Percentiles rank a stretch among this genome's conserved stretches.
These are phyloP conservation scores for Neomonachus schauinslandi DNA, from an alignment of 2,113 vertebrate species.

Conservation along the genomic window DNA sequence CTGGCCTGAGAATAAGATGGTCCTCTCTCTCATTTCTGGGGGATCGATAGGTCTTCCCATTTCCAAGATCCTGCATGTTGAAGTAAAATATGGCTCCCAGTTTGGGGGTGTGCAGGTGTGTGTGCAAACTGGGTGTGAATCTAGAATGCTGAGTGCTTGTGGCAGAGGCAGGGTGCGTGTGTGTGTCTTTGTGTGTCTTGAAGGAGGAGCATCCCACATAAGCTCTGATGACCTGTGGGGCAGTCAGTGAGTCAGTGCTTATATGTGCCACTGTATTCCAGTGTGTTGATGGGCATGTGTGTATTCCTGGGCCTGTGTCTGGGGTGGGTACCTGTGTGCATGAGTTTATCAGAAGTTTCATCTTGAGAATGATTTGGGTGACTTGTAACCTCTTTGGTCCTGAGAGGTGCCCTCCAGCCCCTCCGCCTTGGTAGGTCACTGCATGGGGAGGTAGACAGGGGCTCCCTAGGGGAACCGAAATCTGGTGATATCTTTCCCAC, in stretches of 20 bases:
- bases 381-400: not conserved
- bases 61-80: not conserved
- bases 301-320: constrained; percentile 26
- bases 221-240: constrained; percentile 10
- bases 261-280: not conserved
- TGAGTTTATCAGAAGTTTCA: not conserved
- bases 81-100: not conserved
- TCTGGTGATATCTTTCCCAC: constrained; percentile 38
- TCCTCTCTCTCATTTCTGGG: not conserved
- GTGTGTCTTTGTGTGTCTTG: not conserved
- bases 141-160: not conserved
- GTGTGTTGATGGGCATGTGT: not conserved
- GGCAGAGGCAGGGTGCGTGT: not conserved
- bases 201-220: not conserved
- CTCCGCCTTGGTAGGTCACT: not conserved
- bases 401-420: not conserved
- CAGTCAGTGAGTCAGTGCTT: constrained; percentile 35
- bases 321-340: not conserved
- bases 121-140: not conserved
- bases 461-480: not conserved
- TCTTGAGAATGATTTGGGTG: not conserved
- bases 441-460: not conserved
- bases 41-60: not conserved
- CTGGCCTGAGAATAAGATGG: not conserved
- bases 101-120: not conserved